Evolutionary conservation across 2,888 invertebrate species (phyloP), one percentile per base, ranked within the genome.

Genomic region (Elegia similella): DNA sequence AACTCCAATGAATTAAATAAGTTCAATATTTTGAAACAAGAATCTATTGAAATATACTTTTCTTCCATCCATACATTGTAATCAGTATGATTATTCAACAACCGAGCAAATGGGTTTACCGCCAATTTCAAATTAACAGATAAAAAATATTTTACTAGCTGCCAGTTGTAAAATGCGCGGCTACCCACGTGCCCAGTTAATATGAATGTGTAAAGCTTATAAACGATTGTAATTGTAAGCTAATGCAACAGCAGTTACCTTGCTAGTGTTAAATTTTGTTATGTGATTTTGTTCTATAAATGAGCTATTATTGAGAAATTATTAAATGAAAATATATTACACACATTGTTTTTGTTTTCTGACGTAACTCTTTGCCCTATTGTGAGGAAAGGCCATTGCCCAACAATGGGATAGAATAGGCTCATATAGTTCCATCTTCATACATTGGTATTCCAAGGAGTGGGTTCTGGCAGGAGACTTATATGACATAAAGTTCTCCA

Each of bases 301-400:
- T 46, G 76, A 78, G 76, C 63, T 76, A 63, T 61, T 69, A 66
- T 71, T 60, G 68, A 69, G 65, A 69, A 70, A 73, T 67, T 72
- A 76, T 72, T 80, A 75, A 79, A 79, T 68, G 66, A 73, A 73
- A 74, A 69, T 70, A 64, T 61, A 62, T 68, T 73, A 69, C 61
- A 60, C 54, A 7, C 56, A 52, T 62, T 62, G 60, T 73, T 73
- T 73, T 65, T 60, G 63, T 70, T 59, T 7, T 23, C 10, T 42
- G 6, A 15, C 13, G 13, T 43, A 12, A n/a, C 43, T n/a, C n/a
- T n/a, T n/a, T n/a, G n/a, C n/a, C n/a, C n/a, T n/a, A n/a, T n/a
- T n/a, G n/a, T n/a, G n/a, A n/a, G n/a, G n/a, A n/a, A n/a, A n/a
- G n/a, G n/a, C n/a, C n/a, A n/a, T n/a, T n/a, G n/a, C n/a, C n/a